Evolutionary conservation across 2,888 invertebrate species (phyloP), one percentile per base, ranked within the genome.

Genomic region (Bhutanitis thaidina): DNA sequence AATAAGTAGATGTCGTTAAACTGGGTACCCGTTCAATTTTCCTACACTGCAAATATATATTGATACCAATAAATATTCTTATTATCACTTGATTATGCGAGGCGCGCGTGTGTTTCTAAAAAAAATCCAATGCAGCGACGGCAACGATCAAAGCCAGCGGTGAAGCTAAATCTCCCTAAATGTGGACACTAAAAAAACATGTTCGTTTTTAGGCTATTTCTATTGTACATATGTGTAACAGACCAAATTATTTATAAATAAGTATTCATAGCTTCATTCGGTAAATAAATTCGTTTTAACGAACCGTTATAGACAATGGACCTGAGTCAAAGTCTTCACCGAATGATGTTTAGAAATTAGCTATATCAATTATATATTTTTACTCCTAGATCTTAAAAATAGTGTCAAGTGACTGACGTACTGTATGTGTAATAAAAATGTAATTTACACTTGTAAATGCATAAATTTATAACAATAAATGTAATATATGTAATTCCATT

Each of bases 401-500:
- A n/a, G 37, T 34, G 51, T 54, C 54, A 38, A 29, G 7, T 14
- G 40, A 40, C 40, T 27, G 37, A 46, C 14, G 16, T 43, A 49
- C 15, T 12, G 30, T 15, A 14, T 3, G 40, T 40, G 29, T 12
- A 40, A 29, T n/a, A 10, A 16, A 46, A 41, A 25, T 41, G 30
- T 16, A 47, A 30, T 20, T 12, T 48, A 45, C 37, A 41, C 32
- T 13, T 48, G 34, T 38, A 53, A 52, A 52, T 43, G 12, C 48
- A 48, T 43, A 43, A 30, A 35, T 34, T 12, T 47, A 29, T 34
- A 34, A 40, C 49, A 44, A 20, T 51, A 35, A 44, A 45, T 40
- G 36, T 40, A 44, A 52, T 39, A 50, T 44, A 44, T 50, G 27
- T 40, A 43, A 52, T 56, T 56, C 53, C 56, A 56, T 51, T 51